Percentiles rank a stretch among this genome's conserved stretches.
These are phyloP conservation scores for Crepidodera aurea DNA, from an alignment of 2,888 invertebrate species.

Conservation along the genomic window DNA sequence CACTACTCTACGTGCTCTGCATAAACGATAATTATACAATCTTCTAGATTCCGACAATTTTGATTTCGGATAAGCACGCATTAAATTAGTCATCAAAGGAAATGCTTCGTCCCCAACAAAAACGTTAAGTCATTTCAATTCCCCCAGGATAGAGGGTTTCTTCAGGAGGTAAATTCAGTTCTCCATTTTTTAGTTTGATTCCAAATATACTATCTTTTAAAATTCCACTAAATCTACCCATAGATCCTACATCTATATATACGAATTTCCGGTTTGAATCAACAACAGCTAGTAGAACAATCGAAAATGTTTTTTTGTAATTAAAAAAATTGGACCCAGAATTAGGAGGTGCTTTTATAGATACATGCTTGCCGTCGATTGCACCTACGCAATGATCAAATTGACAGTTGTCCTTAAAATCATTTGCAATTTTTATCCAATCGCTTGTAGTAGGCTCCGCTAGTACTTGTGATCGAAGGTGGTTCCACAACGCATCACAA, in stretches of 20 bases:
- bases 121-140: constrained; percentile 27
- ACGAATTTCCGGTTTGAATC: constrained; percentile 18
- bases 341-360: constrained; percentile 26
- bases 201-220: constrained; percentile 26
- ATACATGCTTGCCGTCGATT: constrained; percentile 22
- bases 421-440: constrained; percentile 34
- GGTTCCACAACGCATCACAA: constrained; percentile 22
- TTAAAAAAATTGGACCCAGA: constrained; percentile 23
- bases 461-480: constrained; percentile 17
- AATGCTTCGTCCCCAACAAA: constrained; percentile 28
- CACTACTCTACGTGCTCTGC: constrained; percentile 31
- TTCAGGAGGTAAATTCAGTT: constrained; percentile 17
- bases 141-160: constrained; percentile 13
- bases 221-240: constrained; percentile 21
- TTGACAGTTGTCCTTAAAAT: constrained; percentile 29
- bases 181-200: constrained; percentile 11
- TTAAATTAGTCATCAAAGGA: constrained; percentile 17
- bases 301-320: constrained; percentile 27
- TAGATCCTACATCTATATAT: constrained; percentile 12
- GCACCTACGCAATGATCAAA: constrained; percentile 20
- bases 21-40: constrained; percentile 42
- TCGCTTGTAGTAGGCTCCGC: constrained; percentile 30
- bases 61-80: constrained; percentile 23
- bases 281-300: constrained; percentile 17
- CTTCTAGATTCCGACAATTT: constrained; percentile 19